A percentile compares a stretch with the other conserved stretches of the same genome.
These are phyloP conservation scores for Chionodraco myersi DNA, from an alignment of 2,113 vertebrate genomes.

Conservation along the genomic window DNA sequence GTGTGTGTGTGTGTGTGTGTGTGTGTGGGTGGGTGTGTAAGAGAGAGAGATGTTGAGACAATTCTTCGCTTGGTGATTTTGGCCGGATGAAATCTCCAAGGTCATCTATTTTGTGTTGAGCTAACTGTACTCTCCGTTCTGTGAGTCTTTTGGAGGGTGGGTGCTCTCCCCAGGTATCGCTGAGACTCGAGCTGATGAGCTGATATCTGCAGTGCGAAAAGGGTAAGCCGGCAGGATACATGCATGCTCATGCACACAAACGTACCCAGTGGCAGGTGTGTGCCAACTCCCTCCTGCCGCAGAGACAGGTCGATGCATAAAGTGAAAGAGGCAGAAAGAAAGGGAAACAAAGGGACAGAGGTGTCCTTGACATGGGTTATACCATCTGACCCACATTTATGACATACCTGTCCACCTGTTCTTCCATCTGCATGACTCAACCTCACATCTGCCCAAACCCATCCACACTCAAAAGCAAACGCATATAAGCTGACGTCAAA, in stretches of 20 bases:
- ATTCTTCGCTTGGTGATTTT: constrained; percentile 56
- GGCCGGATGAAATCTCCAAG: constrained; percentile 64
- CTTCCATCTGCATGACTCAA: constrained; percentile 19
- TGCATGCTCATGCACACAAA: constrained; percentile 18
- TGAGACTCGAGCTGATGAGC: constrained; percentile 43
- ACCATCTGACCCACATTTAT: not conserved
- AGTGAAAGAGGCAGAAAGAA: not conserved
- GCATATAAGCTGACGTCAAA: constrained; percentile 11
- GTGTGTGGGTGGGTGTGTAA: not conserved
- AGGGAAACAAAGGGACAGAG: not conserved
- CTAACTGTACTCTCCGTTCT: constrained; percentile 41
- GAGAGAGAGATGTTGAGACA: constrained; percentile 20
- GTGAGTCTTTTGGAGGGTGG: constrained; percentile 40
- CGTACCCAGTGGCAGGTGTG: constrained; percentile 16
- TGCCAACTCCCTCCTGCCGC: constrained; percentile 23
- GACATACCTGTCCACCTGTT: not conserved
- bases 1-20: not conserved
- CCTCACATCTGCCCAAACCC: not conserved
- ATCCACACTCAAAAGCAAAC: not conserved
- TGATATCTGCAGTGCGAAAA: constrained; percentile 62
- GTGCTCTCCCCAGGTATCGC: constrained; percentile 42
- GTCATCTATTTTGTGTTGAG: constrained; percentile 62
- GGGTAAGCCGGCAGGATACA: constrained; percentile 43
- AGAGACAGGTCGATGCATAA: constrained; percentile 2
- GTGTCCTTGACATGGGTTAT: not conserved